These are phyloP conservation scores for Pantherophis vulpinus DNA, from an alignment of 2,797 vertebrate genomes.

Conservation along the genomic window DNA sequence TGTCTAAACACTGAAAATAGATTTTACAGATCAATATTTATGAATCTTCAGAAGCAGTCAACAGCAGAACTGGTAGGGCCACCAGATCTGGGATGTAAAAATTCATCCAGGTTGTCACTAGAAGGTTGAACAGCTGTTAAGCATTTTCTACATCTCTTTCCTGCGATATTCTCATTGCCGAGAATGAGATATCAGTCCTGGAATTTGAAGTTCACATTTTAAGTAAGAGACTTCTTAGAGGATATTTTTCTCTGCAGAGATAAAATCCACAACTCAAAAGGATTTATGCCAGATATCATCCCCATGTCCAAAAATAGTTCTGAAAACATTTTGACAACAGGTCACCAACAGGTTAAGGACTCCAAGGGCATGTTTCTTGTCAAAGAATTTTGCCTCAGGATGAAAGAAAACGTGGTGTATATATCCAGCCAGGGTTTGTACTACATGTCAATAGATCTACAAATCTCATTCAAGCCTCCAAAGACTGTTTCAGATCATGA, in stretches of 20 bases:
- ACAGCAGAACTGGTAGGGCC: no score
- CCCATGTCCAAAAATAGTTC: slow-evolving; percentile 18
- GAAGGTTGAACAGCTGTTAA: not conserved
- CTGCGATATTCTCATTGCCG: not conserved
- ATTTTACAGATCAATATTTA: no score
- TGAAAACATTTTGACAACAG: slow-evolving; percentile 16
- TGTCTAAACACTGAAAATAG: no score
- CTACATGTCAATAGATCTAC: not conserved
- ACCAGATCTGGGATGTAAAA: no score
- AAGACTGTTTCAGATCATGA: not conserved
- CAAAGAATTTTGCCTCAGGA: slow-evolving; percentile 17
- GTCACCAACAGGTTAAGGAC: slow-evolving; percentile 19
- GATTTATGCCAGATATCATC: not conserved
- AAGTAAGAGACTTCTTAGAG: not conserved
- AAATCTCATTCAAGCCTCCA: not conserved
- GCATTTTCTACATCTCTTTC: not conserved
- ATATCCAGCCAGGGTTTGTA: not conserved
- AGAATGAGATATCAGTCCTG: not conserved
- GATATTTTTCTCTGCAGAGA: not conserved
- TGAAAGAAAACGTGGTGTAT: not conserved
- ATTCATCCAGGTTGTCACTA: no score
- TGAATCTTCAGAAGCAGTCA: no score
- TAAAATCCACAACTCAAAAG: not conserved
- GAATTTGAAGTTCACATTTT: not conserved
- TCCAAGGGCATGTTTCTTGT: slow-evolving; percentile 9